Percentiles rank a stretch among this genome's conserved stretches.
phyloP scores from a whole-genome alignment of 2,888 invertebrate genomes.

The Sinodicranocentrus sp. region DNA sequence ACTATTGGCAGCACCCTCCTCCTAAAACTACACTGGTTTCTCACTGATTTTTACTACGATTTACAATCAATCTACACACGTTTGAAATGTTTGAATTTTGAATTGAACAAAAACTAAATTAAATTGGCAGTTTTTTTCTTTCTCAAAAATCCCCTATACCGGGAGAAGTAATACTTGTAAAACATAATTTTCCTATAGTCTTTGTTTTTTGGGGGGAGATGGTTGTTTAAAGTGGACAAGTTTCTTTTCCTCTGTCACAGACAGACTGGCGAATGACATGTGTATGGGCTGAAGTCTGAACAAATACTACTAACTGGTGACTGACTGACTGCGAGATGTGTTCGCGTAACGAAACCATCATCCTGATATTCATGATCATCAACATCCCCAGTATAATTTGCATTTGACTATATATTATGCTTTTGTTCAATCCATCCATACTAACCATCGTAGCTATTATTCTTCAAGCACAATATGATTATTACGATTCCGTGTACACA shows the following conservation, averaged over 20 bases:
- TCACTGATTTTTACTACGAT: too few species aligned
- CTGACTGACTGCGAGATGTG: constrained; percentile 51
- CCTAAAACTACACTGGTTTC: too few species aligned
- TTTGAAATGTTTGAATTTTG: too few species aligned
- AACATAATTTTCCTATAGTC: too few species aligned
- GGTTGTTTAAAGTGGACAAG: constrained; percentile 12
- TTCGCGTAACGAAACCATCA: constrained; percentile 5
- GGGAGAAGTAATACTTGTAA: too few species aligned
- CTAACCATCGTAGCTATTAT: neutral
- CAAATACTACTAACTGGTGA: constrained; percentile 51
- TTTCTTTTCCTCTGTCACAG: neutral
- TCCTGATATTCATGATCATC: constrained; percentile 45
- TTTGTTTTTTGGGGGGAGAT: neutral
- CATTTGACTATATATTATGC: constrained; percentile 1
- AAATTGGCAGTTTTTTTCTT: too few species aligned
- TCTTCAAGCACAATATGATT: neutral
- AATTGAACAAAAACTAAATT: too few species aligned
- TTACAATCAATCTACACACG: too few species aligned
- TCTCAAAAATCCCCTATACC: too few species aligned
- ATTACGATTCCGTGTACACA: too few species aligned
- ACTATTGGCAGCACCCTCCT: too few species aligned
- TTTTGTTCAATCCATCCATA: neutral
- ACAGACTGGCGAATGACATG: constrained; percentile 30
- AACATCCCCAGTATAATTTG: neutral
- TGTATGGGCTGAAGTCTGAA: constrained; percentile 29